phyloP scores from a whole-genome alignment of 2,797 vertebrate genomes.

The Rhinogobio ventralis region DNA sequence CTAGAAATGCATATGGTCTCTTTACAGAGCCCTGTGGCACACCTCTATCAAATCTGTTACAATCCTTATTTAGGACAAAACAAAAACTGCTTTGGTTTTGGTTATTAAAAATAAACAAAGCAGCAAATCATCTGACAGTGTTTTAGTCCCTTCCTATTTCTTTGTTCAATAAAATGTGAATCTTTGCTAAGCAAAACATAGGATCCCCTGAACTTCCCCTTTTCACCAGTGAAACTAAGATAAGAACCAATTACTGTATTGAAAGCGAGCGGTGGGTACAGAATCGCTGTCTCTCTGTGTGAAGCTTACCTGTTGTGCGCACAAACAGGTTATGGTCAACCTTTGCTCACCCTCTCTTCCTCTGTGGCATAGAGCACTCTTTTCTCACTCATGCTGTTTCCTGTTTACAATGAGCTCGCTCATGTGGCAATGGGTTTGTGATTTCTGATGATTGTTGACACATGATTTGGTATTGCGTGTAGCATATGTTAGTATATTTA shows the following conservation, averaged over 20 bases:
- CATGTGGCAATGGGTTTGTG: slow-evolving; percentile 35
- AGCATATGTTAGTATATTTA: slow-evolving; percentile 19
- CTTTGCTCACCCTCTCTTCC: slow-evolving; percentile 53
- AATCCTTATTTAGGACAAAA: slow-evolving; percentile 6
- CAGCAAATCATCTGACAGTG: neutral
- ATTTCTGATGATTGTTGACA: slow-evolving; percentile 42
- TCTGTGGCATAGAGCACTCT: slow-evolving; percentile 52
- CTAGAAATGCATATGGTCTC: neutral
- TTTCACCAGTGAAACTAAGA: slow-evolving; percentile 43
- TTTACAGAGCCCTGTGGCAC: neutral
- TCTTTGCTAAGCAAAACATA: neutral
- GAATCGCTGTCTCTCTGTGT: slow-evolving; percentile 10
- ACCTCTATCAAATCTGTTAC: neutral
- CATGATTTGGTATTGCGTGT: slow-evolving; percentile 10
- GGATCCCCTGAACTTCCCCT: slow-evolving; percentile 42
- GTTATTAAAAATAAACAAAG: neutral
- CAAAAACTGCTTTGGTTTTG: neutral
- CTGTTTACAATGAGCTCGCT: slow-evolving; percentile 63
- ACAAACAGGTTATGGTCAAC: slow-evolving; percentile 63
- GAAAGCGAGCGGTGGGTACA: neutral
- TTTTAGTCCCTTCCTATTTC: neutral
- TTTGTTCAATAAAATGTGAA: neutral
- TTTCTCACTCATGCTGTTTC: slow-evolving; percentile 61
- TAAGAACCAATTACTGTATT: slow-evolving; percentile 19
- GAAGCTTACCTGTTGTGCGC: slow-evolving; percentile 59